Conservation (phyloP, 2,797 vertebrate species). For the Pangasius djambal region DNA sequence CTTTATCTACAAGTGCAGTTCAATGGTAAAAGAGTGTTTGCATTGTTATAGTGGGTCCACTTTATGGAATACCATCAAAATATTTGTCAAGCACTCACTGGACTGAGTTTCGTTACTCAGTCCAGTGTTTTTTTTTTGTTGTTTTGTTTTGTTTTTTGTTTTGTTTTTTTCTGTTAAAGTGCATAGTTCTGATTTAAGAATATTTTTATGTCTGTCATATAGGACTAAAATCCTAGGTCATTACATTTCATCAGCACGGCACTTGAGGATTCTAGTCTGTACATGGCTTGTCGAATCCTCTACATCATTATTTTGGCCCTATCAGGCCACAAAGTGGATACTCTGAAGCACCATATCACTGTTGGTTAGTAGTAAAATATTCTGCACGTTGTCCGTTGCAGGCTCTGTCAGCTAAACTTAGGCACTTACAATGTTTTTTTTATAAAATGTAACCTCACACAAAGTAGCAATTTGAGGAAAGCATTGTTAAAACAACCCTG, state of each 20-base stretch:
- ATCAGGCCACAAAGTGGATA: constrained; percentile 65
- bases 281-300: constrained; percentile 63
- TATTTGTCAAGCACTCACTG: background rate
- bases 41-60: background rate
- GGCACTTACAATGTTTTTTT: constrained; percentile 17
- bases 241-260: background rate
- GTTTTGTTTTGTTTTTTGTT: too few relatives aligned
- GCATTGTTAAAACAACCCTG: constrained; percentile 40
- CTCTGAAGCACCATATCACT: constrained; percentile 55
- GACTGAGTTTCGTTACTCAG: background rate
- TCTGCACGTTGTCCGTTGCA: constrained; percentile 6
- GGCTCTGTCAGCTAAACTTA: constrained; percentile 27
- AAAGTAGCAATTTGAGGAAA: constrained; percentile 38
- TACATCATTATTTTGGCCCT: constrained; percentile 73
- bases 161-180: background rate
- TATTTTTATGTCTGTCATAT: background rate
- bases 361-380: background rate
- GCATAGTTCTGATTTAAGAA: background rate
- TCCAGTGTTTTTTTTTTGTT: background rate
- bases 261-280: background rate
- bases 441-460: constrained; percentile 33
- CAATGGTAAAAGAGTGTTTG: background rate
- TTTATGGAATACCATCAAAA: background rate
- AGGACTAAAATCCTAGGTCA: background rate
- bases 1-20: background rate